Base-by-base conservation (phyloP, 2,888 invertebrate genomes). In the Campopleginae sp. region DNA sequence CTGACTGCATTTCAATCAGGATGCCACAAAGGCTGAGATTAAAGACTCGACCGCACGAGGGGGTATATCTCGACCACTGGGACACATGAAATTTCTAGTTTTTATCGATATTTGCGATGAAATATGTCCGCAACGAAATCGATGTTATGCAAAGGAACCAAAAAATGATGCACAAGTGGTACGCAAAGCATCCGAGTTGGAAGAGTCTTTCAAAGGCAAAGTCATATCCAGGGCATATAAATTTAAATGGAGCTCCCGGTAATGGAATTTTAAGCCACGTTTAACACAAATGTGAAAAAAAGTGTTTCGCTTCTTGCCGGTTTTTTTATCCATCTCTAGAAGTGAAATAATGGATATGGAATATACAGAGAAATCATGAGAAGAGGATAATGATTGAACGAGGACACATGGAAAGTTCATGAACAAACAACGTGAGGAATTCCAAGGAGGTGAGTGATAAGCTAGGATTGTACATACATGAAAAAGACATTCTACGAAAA, bases 251-350 rank as follows among this genome's bases (percentile, higher is more conserved):
- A 27, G 54, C 54, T 12, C 31, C 5, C 1, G 23, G 27, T 68
- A 54, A 68, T 54, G 42, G 51, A 42, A 68, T 54, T 54, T 27
- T 27, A 66, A 5, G 27, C 14, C 27, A 7, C 42, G 27, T 66
- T 4, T 27, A 58, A 12, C 17, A 23, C 27, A 51, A 42, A 54
- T 19, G 66, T 54, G 27, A 66, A 42, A 54, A 77, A n/a, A 54
- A 23, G 44, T 54, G 42, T 66, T 5, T 51, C 23, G 38, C 54
- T 27, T 75, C 46, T 19, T 42, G 6, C 27, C 46, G 33, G 7
- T 3, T 7, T 76, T 76, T 65, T 48, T 46, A 76, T 76, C 65
- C 23, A 19, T 65, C 48, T 23, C 17, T 8, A 33, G 65, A 65
- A 8, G 48, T 33, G 46, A 38, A 65, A 48, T 17, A 48, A 38